phyloP scores from a whole-genome alignment of 2,888 invertebrate genomes.

The Epistrophe eligans region DNA sequence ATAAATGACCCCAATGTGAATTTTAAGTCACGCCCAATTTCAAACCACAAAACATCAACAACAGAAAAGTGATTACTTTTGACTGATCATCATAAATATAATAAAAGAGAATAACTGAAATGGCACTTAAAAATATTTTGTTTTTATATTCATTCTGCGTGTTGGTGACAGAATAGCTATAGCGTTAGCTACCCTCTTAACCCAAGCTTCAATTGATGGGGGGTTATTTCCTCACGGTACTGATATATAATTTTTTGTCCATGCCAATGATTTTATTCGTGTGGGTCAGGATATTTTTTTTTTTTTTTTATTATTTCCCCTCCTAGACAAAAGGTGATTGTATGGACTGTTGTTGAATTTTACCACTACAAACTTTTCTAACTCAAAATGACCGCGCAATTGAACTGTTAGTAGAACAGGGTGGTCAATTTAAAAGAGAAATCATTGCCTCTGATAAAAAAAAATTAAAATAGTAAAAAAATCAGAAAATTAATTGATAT shows the following conservation, averaged over 20 bases:
- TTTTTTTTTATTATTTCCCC: background rate
- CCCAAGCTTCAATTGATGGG: conserved; percentile 7
- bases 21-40: background rate
- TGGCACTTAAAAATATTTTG: conserved; percentile 46
- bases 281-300: conserved; percentile 6
- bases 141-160: conserved; percentile 57
- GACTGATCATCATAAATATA: conserved; percentile 53
- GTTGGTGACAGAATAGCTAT: conserved; percentile 51
- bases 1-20: conserved; percentile 58
- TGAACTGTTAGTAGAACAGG: conserved; percentile 36
- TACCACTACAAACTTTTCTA: conserved; percentile 8
- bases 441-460: too few species aligned
- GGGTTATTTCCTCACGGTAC: conserved; percentile 1
- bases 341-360: conserved; percentile 13
- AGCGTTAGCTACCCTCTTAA: conserved; percentile 21
- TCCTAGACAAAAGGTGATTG: conserved; percentile 13
- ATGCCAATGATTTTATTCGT: conserved; percentile 35
- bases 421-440: conserved; percentile 10
- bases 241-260: background rate
- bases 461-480: too few species aligned
- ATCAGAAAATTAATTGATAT: too few species aligned
- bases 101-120: conserved; percentile 34
- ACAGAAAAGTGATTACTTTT: conserved; percentile 27
- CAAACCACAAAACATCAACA: background rate
- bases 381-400: conserved; percentile 54